Conservation (phyloP, 2,888 invertebrate species). For the Lysandra bellargus region DNA sequence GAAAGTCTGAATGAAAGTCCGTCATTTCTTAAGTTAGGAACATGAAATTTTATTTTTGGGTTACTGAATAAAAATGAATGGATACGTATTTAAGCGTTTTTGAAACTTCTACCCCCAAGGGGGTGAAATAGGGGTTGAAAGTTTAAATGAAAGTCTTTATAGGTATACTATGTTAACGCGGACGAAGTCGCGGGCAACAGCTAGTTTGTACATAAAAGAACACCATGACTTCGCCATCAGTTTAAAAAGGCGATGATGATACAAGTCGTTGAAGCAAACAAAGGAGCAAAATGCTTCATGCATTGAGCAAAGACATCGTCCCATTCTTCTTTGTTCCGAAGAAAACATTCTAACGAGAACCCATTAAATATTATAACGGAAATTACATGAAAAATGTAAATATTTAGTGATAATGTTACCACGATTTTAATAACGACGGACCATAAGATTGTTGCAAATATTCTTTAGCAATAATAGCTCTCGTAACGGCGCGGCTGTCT, state of each 20-base stretch:
- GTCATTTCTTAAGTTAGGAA: too few relatives aligned
- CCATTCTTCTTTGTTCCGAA: background rate
- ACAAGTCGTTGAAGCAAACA: background rate
- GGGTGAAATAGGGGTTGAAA: too few relatives aligned
- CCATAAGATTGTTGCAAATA: background rate
- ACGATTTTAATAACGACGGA: background rate
- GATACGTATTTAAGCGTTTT: too few relatives aligned
- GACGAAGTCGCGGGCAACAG: too few relatives aligned
- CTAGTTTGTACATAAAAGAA: background rate
- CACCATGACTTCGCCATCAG: background rate
- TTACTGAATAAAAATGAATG: too few relatives aligned
- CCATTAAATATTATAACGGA: conserved; percentile 1
- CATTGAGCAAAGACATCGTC: background rate
- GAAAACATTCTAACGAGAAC: conserved; percentile 6
- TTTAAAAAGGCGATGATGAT: background rate
- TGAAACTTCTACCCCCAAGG: too few relatives aligned
- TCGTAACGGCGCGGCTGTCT: too few relatives aligned
- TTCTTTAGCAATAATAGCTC: too few relatives aligned
- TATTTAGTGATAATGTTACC: background rate
- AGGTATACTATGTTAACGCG: too few relatives aligned
- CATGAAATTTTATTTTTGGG: too few relatives aligned
- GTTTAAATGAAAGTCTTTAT: too few relatives aligned
- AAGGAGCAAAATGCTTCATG: background rate
- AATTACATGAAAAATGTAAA: background rate
- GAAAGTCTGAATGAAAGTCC: too few relatives aligned